A percentile compares a stretch with the other conserved stretches of the same genome.
Evolutionary conservation across 2,113 vertebrate genomes (phyloP).

Genomic region (Halcyon malimbica): DNA sequence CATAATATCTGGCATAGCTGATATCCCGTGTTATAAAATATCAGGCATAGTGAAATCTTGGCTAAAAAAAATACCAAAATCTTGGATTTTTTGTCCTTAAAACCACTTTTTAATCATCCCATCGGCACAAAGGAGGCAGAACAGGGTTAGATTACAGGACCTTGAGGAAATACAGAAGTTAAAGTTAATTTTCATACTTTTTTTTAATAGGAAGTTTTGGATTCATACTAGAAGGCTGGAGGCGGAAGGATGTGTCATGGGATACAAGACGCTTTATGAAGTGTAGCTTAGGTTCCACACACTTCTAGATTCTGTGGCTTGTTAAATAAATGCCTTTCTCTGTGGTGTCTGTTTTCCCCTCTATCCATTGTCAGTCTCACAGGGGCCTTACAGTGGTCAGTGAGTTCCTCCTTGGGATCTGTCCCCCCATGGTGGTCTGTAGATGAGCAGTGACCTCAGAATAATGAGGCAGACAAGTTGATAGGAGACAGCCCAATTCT

Average conservation of each 20-base stretch:
- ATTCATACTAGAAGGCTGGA: neutral
- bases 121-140: neutral
- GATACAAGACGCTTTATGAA: neutral
- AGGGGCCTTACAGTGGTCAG: neutral
- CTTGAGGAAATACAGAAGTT: neutral
- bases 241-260: neutral
- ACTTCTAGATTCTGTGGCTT: neutral
- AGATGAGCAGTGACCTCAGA: neutral
- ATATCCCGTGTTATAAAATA: neutral
- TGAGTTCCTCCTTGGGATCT: neutral
- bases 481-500: neutral
- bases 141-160: neutral
- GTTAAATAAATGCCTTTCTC: neutral
- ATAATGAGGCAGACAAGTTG: neutral
- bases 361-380: neutral
- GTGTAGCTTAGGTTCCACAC: neutral
- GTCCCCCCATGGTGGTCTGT: neutral
- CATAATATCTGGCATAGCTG: neutral
- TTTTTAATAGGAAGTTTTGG: neutral
- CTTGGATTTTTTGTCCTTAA: neutral
- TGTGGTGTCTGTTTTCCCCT: neutral
- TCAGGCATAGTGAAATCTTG: neutral
- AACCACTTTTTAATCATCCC: neutral
- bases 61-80: neutral
- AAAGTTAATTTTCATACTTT: neutral